Conservation (phyloP, 2,113 vertebrate genomes). For the Nipponia nippon region DNA sequence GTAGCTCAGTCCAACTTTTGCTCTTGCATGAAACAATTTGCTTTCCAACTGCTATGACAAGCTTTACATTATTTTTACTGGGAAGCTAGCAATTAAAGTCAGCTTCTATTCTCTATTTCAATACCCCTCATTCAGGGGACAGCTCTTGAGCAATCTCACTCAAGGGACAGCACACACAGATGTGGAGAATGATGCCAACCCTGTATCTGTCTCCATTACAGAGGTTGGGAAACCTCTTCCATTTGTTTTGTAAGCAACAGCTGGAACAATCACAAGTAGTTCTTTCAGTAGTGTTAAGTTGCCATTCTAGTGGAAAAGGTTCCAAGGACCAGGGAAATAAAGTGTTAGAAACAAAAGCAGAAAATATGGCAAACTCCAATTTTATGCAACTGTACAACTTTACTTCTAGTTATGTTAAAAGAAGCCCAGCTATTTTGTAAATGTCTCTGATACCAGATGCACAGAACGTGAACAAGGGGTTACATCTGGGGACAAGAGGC, state of each 20-base stretch:
- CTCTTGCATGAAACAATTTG: neutral
- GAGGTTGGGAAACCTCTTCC: neutral
- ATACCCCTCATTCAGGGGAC: slow-evolving; percentile 1
- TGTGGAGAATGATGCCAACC: neutral
- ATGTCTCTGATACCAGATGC: neutral
- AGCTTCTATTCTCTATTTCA: neutral
- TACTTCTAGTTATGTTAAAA: neutral
- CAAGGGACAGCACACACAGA: neutral
- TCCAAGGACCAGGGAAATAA: neutral
- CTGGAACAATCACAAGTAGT: neutral
- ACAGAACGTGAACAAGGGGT: neutral
- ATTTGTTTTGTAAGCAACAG: slow-evolving; percentile 20
- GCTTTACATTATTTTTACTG: neutral
- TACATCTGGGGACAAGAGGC: neutral
- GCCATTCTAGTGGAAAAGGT: neutral
- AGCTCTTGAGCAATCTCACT: slow-evolving; percentile 29
- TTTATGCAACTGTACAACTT: neutral
- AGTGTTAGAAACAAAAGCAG: neutral
- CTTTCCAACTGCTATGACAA: neutral
- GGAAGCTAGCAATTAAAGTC: neutral
- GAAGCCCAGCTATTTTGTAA: neutral
- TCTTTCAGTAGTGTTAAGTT: neutral
- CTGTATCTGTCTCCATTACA: neutral
- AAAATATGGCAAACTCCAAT: neutral
- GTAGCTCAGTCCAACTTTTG: neutral